These are phyloP conservation scores for Melanotaenia boesemani DNA, from an alignment of 2,797 vertebrate genomes.

Conservation along the genomic window DNA sequence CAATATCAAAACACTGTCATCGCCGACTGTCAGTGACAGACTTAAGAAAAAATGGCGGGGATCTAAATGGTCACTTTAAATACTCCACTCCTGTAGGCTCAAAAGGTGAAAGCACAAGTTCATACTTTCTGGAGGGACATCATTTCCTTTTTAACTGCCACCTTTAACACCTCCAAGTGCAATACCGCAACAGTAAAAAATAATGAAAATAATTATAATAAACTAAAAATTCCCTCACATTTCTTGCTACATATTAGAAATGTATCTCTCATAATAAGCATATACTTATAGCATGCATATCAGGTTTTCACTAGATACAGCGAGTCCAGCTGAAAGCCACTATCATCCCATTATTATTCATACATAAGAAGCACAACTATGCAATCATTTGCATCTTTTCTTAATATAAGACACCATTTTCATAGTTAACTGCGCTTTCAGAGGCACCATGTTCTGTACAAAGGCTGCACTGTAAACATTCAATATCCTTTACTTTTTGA, in stretches of 20 bases:
- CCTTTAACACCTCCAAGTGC: conserved; percentile 38
- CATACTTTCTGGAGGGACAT: neutral
- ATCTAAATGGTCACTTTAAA: conserved; percentile 16
- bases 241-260: conserved; percentile 56
- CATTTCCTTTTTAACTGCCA: neutral
- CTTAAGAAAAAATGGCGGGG: neutral
- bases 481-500: conserved; percentile 43
- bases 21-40: conserved; percentile 25
- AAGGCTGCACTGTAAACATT: conserved; percentile 75
- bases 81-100: neutral
- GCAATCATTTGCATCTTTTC: conserved; percentile 62
- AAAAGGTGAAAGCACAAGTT: neutral
- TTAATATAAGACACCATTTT: conserved; percentile 78
- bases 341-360: conserved; percentile 40
- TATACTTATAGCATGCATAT: conserved; percentile 64
- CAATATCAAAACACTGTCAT: conserved; percentile 1
- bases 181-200: conserved; percentile 42
- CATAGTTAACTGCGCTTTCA: conserved; percentile 59
- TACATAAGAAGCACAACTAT: conserved; percentile 50
- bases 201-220: conserved; percentile 1
- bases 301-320: conserved; percentile 28
- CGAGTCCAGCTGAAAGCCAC: conserved; percentile 51
- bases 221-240: conserved; percentile 18
- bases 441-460: conserved; percentile 58
- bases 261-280: conserved; percentile 40